phyloP scores from a whole-genome alignment of 2,888 invertebrate genomes.

The Drosophila tripunctata region DNA sequence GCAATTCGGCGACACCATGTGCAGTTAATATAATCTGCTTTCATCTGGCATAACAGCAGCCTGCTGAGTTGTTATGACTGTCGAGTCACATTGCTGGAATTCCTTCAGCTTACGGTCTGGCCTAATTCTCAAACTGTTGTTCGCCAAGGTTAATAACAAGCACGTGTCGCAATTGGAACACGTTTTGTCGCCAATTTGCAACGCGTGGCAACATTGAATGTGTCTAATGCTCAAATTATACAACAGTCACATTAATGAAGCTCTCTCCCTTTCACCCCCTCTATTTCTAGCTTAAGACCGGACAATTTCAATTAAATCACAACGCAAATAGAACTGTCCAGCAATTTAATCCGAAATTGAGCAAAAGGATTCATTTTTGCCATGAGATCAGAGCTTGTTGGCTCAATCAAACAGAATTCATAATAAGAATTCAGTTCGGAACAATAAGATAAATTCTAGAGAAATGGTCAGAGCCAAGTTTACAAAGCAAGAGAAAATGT shows the following conservation, averaged over 20 bases:
- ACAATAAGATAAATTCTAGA: too few species aligned
- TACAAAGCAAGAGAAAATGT: too few species aligned
- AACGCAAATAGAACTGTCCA: too few species aligned
- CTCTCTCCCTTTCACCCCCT: too few species aligned
- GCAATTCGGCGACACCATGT: constrained; percentile 13
- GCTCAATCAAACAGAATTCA: too few species aligned
- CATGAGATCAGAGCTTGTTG: too few species aligned
- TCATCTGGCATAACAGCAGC: constrained; percentile 5
- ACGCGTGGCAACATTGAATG: constrained; percentile 24
- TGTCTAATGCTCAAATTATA: constrained; percentile 10
- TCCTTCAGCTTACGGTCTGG: not conserved
- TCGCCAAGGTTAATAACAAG: constrained; percentile 43
- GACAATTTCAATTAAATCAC: too few species aligned
- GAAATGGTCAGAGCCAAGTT: too few species aligned
- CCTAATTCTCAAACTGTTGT: not conserved
- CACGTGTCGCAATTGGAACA: constrained; percentile 46
- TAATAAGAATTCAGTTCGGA: too few species aligned
- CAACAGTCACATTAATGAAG: constrained; percentile 34
- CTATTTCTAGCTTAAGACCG: too few species aligned
- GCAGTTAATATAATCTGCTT: constrained; percentile 7
- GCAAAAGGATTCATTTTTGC: too few species aligned
- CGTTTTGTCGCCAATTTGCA: constrained; percentile 19
- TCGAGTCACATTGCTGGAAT: not conserved
- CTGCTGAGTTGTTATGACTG: constrained; percentile 1
- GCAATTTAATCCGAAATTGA: too few species aligned